Base-by-base conservation (phyloP, 2,113 vertebrate genomes). In the Pyxicephalus adspersus region DNA sequence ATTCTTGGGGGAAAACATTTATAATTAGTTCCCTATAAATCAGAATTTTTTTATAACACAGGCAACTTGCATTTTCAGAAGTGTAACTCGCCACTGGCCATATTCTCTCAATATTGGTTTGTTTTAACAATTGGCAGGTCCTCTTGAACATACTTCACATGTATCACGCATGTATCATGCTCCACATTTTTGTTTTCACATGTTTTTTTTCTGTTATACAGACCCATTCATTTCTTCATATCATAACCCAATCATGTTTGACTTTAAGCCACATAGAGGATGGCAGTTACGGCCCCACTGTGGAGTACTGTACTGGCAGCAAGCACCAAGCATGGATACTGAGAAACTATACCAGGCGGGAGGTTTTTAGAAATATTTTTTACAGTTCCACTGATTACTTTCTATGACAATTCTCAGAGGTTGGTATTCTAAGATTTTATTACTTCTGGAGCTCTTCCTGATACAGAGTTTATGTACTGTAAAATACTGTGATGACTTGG, bases 181-280 rank as follows among this genome's bases (percentile, higher is more conserved):
- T 45, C 17, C 22, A 20, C n/a, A 11, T 73, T 84, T 78, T 64
- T 31, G 31, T 20, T 67, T 84, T 74, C 50, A 8, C 68, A 73
- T 51, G 83, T 76, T 67, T 23, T 74, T 83, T 86, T 88, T 87
- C 87, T 89, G 63, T 86, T 83, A 52, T 83, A 83, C 95, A 98
- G 97, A 96, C 92, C 84, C 93, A 85, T 84, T 94, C 95, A 0
- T 94, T 99, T 86, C 93, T 96, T 81, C 96, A 99, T 85, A 86
- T 96, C 87, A 94, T 92, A 93, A 98, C 95, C 45, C 95, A 97
- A 86, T 95, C 95, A 65, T 99, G 97, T 92, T 94, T 98, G 90
- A 97, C 96, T 76, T 87, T 98, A 87, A 90, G 92, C 89, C 92
- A 90, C 83, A 85, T 94, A 85, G 92, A 93, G 84, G 95, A 96